Conservation (phyloP, 2,888 invertebrate species). For the Cheilosia impressa region DNA sequence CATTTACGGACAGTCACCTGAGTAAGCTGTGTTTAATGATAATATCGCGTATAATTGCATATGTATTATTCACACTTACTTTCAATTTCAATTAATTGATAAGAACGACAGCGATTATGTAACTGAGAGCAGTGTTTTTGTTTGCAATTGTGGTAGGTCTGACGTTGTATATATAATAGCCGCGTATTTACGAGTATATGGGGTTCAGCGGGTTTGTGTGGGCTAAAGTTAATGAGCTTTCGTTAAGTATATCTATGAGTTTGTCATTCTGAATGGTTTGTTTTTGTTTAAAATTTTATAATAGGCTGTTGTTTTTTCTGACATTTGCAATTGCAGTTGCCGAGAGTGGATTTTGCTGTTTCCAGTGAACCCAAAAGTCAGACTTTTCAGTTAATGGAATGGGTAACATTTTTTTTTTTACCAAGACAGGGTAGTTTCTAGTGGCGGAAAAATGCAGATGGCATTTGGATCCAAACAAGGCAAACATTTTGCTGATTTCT, state of each 20-base stretch:
- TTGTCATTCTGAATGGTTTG: background rate
- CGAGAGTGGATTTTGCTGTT: no score
- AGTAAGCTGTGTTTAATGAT: slow-evolving; percentile 39
- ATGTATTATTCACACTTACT: slow-evolving; percentile 54
- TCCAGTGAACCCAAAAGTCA: no score
- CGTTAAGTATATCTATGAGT: background rate
- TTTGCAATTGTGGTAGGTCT: slow-evolving; percentile 62
- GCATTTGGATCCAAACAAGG: no score
- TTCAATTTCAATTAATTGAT: slow-evolving; percentile 67
- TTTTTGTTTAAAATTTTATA: no score
- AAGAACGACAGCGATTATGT: slow-evolving; percentile 40
- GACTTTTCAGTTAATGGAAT: no score
- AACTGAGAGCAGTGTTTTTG: slow-evolving; percentile 23
- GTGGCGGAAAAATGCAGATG: no score
- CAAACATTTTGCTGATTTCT: no score
- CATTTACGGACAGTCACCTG: slow-evolving; percentile 30
- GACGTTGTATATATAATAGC: background rate
- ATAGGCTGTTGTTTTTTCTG: no score
- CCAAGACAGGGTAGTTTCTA: no score
- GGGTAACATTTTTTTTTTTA: no score
- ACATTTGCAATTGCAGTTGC: no score
- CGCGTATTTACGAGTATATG: background rate
- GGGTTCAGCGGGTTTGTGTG: slow-evolving; percentile 7
- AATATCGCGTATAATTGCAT: slow-evolving; percentile 47
- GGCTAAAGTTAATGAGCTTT: slow-evolving; percentile 12